phyloP scores from a whole-genome alignment of 1,140 invertebrate genomes.

The Philaenus spumarius region DNA sequence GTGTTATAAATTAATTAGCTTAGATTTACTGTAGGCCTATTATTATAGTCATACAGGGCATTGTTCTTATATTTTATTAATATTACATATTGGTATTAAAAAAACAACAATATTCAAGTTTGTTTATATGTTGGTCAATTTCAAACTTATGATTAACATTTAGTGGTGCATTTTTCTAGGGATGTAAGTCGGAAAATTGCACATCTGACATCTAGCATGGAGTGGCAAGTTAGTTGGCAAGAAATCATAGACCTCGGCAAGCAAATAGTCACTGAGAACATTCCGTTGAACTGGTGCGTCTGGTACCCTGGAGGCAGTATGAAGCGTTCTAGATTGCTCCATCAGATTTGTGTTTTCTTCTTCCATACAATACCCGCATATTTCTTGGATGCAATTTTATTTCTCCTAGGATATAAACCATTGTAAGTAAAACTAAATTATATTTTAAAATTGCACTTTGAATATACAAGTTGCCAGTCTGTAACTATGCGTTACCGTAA shows the following conservation, averaged over 20 bases:
- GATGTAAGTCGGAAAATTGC: conserved; percentile 27
- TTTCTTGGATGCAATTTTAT: conserved; percentile 66
- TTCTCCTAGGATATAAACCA: conserved; percentile 71
- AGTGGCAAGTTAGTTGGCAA: conserved; percentile 64
- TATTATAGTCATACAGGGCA: too few species aligned
- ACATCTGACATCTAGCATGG: conserved; percentile 42
- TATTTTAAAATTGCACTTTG: too few species aligned
- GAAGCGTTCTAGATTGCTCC: conserved; percentile 67
- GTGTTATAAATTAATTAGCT: too few species aligned
- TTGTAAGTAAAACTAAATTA: too few species aligned
- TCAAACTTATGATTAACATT: too few species aligned
- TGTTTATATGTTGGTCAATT: neutral
- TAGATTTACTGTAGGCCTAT: too few species aligned
- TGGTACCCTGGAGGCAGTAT: conserved; percentile 87
- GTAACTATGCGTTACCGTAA: too few species aligned
- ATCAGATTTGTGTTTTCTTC: conserved; percentile 70
- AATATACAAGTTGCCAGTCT: too few species aligned
- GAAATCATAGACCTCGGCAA: conserved; percentile 80
- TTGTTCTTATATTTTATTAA: too few species aligned
- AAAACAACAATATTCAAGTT: neutral
- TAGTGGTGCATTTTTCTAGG: conserved; percentile 17
- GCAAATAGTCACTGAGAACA: conserved; percentile 58
- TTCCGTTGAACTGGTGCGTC: conserved; percentile 70
- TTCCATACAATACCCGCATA: conserved; percentile 82
- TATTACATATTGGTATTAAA: too few species aligned